Conservation (phyloP, 1,140 invertebrate species). For the Adoxophyes honmai region DNA sequence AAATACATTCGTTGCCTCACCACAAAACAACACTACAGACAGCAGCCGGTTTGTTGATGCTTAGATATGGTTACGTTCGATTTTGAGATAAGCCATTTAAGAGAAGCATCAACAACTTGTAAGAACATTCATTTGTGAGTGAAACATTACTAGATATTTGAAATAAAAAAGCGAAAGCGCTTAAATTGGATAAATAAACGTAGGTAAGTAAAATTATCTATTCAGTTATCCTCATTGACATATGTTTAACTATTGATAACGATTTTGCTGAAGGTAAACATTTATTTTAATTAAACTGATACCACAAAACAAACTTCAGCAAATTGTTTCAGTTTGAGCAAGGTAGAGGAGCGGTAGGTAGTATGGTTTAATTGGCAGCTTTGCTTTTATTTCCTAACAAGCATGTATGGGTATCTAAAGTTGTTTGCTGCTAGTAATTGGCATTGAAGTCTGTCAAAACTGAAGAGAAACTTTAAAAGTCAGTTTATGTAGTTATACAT, state of each 20-base stretch:
- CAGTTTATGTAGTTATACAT: conserved; percentile 29
- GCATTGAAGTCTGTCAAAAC: conserved; percentile 20
- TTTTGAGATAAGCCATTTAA: background rate
- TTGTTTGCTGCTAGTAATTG: background rate
- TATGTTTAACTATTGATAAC: too few relatives aligned
- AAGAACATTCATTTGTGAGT: too few relatives aligned
- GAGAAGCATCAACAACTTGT: too few relatives aligned
- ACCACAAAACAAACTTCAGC: conserved; percentile 9
- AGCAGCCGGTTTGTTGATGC: conserved; percentile 7
- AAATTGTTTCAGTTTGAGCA: conserved; percentile 11
- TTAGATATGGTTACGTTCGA: background rate
- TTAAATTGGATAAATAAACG: too few relatives aligned
- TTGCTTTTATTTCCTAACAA: too few relatives aligned
- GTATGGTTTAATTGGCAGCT: background rate
- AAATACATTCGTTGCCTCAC: conserved; percentile 26
- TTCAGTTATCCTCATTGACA: too few relatives aligned
- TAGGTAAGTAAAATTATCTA: too few relatives aligned
- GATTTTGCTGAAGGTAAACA: conserved; percentile 5
- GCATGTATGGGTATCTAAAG: background rate
- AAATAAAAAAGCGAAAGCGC: too few relatives aligned
- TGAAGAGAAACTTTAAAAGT: conserved; percentile 36
- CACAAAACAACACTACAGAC: conserved; percentile 10
- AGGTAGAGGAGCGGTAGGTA: background rate
- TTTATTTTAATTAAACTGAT: conserved; percentile 20
- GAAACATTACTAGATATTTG: too few relatives aligned